Percentiles rank a stretch among this genome's conserved stretches.
Conservation (phyloP, 2,797 vertebrate genomes). For the Coendou prehensilis region DNA sequence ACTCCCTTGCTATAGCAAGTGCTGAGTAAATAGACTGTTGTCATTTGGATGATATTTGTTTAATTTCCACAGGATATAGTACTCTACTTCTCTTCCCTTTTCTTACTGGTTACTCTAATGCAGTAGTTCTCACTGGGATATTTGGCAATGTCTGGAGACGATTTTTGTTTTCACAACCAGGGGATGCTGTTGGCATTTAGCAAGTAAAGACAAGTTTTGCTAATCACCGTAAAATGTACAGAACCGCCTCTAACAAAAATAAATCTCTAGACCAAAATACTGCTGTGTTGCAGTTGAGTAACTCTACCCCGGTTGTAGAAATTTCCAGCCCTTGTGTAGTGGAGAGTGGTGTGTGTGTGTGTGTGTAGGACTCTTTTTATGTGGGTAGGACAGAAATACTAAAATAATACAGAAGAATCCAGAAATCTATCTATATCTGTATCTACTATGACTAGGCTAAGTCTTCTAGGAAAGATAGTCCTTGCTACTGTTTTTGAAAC, state of each 20-base stretch:
- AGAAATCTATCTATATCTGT: background rate
- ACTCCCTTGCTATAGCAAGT: background rate
- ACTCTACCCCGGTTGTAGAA: background rate
- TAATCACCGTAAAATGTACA: background rate
- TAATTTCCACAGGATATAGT: background rate
- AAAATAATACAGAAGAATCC: background rate
- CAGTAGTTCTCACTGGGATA: background rate
- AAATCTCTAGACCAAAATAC: background rate
- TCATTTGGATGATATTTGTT: background rate
- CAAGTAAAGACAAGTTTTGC: background rate
- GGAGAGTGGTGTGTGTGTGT: background rate
- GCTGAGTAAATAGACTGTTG: background rate
- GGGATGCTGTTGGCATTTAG: background rate
- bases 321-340: background rate
- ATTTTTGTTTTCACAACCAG: background rate
- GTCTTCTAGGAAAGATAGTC: background rate
- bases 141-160: background rate
- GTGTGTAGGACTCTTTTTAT: background rate
- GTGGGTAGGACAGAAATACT: background rate
- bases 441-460: background rate
- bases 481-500: constrained; percentile 37
- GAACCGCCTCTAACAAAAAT: background rate
- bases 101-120: background rate
- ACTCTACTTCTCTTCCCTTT: background rate
- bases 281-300: background rate